These are phyloP conservation scores for Forbesichthys papilliferus DNA, from an alignment of 2,113 vertebrate species.

Conservation along the genomic window DNA sequence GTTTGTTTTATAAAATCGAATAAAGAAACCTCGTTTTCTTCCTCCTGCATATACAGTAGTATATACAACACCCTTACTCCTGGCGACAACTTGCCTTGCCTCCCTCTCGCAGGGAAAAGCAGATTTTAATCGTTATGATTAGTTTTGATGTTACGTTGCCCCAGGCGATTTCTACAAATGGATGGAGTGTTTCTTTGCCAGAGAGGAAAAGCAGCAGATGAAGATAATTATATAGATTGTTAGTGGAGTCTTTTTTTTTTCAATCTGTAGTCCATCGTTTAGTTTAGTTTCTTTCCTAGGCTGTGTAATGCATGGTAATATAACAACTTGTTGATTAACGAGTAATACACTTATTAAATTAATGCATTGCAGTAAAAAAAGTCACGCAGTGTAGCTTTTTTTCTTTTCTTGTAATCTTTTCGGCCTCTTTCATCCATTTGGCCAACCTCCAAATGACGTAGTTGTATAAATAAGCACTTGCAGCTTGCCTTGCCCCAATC, in stretches of 20 bases:
- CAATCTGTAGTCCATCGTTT: conserved; percentile 60
- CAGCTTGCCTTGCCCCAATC: conserved; percentile 94
- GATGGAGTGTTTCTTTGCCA: conserved; percentile 99
- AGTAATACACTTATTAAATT: conserved; percentile 76
- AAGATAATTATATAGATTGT: conserved; percentile 99
- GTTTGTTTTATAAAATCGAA: conserved; percentile 73
- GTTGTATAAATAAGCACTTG: conserved; percentile 90
- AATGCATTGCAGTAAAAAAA: conserved; percentile 76
- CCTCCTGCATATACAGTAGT: conserved; percentile 62
- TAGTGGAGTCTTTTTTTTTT: conserved; percentile 81
- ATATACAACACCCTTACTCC: conserved; percentile 83
- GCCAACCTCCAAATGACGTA: conserved; percentile 87
- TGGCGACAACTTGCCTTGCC: conserved; percentile 91
- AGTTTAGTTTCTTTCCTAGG: conserved; percentile 64
- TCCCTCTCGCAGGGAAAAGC: conserved; percentile 94
- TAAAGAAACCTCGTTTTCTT: conserved; percentile 58
- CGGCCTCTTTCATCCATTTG: conserved; percentile 57
- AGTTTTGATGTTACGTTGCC: conserved; percentile 99
- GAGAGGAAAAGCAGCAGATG: conserved; percentile 96
- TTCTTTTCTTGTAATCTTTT: conserved; percentile 78
- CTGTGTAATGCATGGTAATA: conserved; percentile 67
- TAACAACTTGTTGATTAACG: conserved; percentile 88
- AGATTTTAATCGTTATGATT: conserved; percentile 99
- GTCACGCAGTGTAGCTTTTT: conserved; percentile 69
- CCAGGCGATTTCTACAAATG: conserved; percentile 96